A percentile compares a stretch with the other conserved stretches of the same genome.
phyloP scores from a whole-genome alignment of 1,140 invertebrate species.

The Lepidurus couesii region DNA sequence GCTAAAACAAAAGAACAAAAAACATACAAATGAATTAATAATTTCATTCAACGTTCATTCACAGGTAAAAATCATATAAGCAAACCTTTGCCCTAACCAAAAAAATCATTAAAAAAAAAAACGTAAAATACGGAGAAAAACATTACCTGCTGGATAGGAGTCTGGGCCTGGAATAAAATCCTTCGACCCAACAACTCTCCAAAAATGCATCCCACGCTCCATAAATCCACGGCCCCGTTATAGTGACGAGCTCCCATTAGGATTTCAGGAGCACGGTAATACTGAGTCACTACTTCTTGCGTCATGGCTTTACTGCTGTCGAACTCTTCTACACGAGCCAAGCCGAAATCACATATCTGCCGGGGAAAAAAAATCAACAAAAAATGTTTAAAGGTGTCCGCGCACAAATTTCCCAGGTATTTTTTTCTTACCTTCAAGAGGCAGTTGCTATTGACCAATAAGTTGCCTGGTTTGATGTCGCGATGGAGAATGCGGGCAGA shows the following conservation, averaged over 20 bases:
- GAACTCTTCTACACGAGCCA: slow-evolving; percentile 89
- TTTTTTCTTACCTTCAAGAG: slow-evolving; percentile 73
- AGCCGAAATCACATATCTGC: slow-evolving; percentile 95
- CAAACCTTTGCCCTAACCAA: no score
- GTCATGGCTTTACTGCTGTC: slow-evolving; percentile 93
- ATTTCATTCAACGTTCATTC: slow-evolving; percentile 24
- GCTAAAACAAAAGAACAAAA: slow-evolving; percentile 46
- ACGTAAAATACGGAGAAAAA: not conserved
- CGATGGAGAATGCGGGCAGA: slow-evolving; percentile 94
- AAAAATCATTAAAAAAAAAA: no score
- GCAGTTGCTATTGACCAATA: slow-evolving; percentile 97
- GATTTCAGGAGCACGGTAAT: slow-evolving; percentile 97
- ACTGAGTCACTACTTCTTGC: slow-evolving; percentile 97
- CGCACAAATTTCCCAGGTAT: slow-evolving; percentile 28
- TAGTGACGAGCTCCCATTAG: slow-evolving; percentile 97
- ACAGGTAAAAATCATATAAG: not conserved
- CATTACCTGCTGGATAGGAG: slow-evolving; percentile 82
- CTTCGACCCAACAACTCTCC: slow-evolving; percentile 89
- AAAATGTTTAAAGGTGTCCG: not conserved
- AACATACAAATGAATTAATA: not conserved
- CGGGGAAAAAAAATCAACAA: slow-evolving; percentile 27
- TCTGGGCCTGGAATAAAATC: slow-evolving; percentile 95
- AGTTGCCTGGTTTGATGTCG: slow-evolving; percentile 98
- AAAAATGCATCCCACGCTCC: slow-evolving; percentile 99
- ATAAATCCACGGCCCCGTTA: slow-evolving; percentile 92